Evolutionary conservation across 1,140 invertebrate species (phyloP).

Genomic region (Penaeus indicus): DNA sequence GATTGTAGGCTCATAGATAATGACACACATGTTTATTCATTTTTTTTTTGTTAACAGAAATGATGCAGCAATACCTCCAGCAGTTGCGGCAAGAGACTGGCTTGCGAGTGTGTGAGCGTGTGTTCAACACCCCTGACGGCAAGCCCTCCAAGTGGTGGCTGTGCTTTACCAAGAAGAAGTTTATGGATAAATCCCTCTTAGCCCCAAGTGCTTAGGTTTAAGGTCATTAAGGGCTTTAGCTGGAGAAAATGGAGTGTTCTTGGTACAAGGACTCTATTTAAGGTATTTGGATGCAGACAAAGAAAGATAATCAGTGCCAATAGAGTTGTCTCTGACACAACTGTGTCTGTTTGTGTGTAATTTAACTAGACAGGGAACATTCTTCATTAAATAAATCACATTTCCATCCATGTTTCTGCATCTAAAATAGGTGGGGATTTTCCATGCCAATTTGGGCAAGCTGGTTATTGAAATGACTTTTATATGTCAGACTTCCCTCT

Average conservation of each 20-base stretch:
- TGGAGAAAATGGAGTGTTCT: neutral
- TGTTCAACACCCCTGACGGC: slow-evolving; percentile 89
- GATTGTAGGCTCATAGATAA: neutral
- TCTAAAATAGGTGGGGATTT: no score
- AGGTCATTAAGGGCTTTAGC: neutral
- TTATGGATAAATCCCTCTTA: slow-evolving; percentile 97
- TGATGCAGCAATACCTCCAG: slow-evolving; percentile 92
- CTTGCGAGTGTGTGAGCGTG: slow-evolving; percentile 89
- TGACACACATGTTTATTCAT: neutral
- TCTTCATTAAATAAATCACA: no score
- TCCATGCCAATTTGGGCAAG: no score
- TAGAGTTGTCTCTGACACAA: no score
- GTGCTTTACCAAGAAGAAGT: slow-evolving; percentile 99
- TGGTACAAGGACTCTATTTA: neutral
- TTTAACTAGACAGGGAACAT: no score
- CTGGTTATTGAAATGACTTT: no score
- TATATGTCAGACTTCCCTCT: no score
- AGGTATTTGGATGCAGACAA: no score
- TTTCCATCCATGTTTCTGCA: no score
- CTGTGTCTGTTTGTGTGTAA: no score
- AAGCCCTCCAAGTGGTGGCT: slow-evolving; percentile 99
- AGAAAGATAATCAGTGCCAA: no score
- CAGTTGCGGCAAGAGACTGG: slow-evolving; percentile 97
- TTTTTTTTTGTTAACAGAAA: slow-evolving; percentile 76
- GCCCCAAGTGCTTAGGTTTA: slow-evolving; percentile 63